These are phyloP conservation scores for Drosophila subpulchrella DNA, from an alignment of 1,140 invertebrate genomes.

Conservation along the genomic window DNA sequence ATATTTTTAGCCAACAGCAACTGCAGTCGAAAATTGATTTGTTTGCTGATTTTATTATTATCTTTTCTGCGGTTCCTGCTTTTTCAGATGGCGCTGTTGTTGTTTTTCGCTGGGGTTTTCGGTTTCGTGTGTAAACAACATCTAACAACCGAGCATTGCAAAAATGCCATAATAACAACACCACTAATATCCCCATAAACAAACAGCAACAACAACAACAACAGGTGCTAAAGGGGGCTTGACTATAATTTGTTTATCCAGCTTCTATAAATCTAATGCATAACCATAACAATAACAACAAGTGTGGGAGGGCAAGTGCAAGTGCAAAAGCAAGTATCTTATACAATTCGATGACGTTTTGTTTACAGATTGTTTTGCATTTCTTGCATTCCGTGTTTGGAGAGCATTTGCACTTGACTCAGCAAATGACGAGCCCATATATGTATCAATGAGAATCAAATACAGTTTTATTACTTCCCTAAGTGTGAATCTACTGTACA, in stretches of 20 bases:
- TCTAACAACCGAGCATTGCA: conserved; percentile 25
- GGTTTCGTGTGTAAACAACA: conserved; percentile 27
- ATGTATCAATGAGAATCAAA: background rate
- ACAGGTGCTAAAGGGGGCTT: conserved; percentile 49
- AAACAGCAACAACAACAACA: conserved; percentile 10
- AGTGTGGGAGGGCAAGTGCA: conserved; percentile 17
- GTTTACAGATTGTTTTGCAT: conserved; percentile 50
- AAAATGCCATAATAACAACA: conserved; percentile 36
- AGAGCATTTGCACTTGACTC: conserved; percentile 35
- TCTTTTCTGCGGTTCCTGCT: conserved; percentile 17
- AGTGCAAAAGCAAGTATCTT: conserved; percentile 16
- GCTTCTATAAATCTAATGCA: conserved; percentile 55
- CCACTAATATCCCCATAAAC: conserved; percentile 26
- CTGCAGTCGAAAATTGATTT: conserved; percentile 53
- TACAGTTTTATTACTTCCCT: background rate
- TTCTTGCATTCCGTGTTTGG: conserved; percentile 13
- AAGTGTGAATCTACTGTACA: background rate
- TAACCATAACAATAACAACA: conserved; percentile 33
- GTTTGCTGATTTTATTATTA: conserved; percentile 29
- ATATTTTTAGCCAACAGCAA: conserved; percentile 32
- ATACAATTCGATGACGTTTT: conserved; percentile 66
- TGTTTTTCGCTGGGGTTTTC: conserved; percentile 11
- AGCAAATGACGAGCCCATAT: background rate
- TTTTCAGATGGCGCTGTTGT: conserved; percentile 4
- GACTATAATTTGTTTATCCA: conserved; percentile 73